Evolutionary conservation across 37 sponge, comb jelly and placozoan species (phyloP).

Genomic region (Chondrilla cf. caribensis): DNA sequence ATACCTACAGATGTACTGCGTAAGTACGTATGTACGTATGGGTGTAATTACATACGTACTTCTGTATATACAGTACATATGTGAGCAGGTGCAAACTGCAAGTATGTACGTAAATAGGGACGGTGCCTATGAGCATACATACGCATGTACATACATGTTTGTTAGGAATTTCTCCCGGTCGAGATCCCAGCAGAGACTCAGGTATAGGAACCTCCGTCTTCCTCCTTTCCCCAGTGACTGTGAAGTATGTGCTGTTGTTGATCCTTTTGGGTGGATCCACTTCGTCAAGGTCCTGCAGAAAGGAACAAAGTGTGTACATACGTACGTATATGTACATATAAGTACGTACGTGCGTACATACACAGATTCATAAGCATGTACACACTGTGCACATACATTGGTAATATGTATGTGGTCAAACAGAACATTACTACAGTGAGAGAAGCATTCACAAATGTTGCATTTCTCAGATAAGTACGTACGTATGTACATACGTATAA

Average conservation of each 20-base stretch:
- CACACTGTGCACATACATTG: too few species aligned
- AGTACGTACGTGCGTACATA: neutral
- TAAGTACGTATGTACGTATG: too few species aligned
- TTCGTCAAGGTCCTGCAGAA: slow-evolving; percentile 7
- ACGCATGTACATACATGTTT: slow-evolving; percentile 2
- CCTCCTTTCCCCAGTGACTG: slow-evolving; percentile 50
- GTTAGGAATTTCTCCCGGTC: slow-evolving; percentile 57
- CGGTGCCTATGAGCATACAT: too few species aligned
- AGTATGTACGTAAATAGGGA: too few species aligned
- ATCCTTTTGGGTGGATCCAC: slow-evolving; percentile 13
- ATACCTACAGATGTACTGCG: too few species aligned
- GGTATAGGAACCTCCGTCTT: slow-evolving; percentile 30
- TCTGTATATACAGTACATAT: too few species aligned
- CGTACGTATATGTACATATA: neutral
- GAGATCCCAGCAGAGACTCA: slow-evolving; percentile 39
- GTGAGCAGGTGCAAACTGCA: too few species aligned
- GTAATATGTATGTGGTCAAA: too few species aligned
- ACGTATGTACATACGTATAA: neutral
- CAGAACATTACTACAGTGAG: too few species aligned
- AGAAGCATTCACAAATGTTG: too few species aligned
- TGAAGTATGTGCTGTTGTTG: slow-evolving; percentile 34
- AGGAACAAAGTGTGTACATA: neutral
- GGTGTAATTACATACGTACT: too few species aligned
- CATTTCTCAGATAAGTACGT: neutral
- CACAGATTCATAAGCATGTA: too few species aligned